Conservation (phyloP, 2,113 vertebrate species). For the Oncorhynchus kisutch region DNA sequence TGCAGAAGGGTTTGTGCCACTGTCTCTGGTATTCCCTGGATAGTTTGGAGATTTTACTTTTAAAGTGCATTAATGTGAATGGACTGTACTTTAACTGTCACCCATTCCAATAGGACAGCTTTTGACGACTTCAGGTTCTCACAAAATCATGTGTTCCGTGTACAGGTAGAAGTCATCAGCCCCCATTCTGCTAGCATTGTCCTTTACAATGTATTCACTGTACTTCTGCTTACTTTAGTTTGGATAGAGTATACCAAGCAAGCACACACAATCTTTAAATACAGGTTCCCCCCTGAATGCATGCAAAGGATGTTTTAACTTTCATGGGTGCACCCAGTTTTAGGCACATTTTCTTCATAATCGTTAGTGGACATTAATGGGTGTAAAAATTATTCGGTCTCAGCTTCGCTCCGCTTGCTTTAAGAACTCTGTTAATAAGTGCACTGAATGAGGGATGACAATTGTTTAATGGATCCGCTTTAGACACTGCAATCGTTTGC, state of each 20-base stretch:
- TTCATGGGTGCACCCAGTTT: too few species aligned
- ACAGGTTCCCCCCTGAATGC: not conserved
- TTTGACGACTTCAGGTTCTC: slow-evolving; percentile 12
- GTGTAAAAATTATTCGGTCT: slow-evolving; percentile 56
- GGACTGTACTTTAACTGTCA: slow-evolving; percentile 53
- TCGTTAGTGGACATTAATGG: slow-evolving; percentile 47
- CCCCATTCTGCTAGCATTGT: slow-evolving; percentile 36
- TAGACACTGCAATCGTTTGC: slow-evolving; percentile 73
- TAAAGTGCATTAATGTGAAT: slow-evolving; percentile 64
- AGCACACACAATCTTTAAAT: slow-evolving; percentile 31
- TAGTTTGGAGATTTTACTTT: slow-evolving; percentile 53
- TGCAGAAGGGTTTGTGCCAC: slow-evolving; percentile 73
- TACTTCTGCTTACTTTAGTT: slow-evolving; percentile 8
- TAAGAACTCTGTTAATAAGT: slow-evolving; percentile 58
- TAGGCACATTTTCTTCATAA: slow-evolving; percentile 25
- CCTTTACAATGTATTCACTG: slow-evolving; percentile 26
- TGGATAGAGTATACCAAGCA: slow-evolving; percentile 38
- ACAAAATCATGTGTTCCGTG: too few species aligned
- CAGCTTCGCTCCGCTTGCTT: slow-evolving; percentile 57
- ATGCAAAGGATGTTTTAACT: too few species aligned
- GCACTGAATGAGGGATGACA: slow-evolving; percentile 67
- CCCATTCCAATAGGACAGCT: slow-evolving; percentile 55
- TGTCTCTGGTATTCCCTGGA: slow-evolving; percentile 61
- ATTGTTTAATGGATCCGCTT: slow-evolving; percentile 61
- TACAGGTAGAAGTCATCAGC: slow-evolving; percentile 16